Conservation (phyloP, 2,888 invertebrate species). For the Unio delphinus region DNA sequence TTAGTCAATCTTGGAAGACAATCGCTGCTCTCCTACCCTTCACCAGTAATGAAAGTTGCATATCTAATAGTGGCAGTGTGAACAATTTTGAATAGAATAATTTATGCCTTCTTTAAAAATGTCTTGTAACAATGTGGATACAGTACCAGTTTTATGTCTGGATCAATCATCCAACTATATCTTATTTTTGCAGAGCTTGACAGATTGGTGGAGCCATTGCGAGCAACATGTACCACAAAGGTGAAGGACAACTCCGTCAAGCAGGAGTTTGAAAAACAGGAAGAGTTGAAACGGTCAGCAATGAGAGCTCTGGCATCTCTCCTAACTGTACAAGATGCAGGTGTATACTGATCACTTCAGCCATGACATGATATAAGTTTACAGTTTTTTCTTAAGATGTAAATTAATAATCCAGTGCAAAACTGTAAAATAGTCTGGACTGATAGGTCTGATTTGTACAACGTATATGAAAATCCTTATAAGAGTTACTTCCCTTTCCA, state of each 20-base stretch:
- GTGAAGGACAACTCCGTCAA: constrained; percentile 99
- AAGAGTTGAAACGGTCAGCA: constrained; percentile 97
- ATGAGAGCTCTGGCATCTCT: constrained; percentile 96
- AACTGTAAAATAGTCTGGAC: no score
- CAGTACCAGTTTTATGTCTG: background rate
- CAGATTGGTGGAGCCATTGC: constrained; percentile 92
- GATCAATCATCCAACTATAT: background rate
- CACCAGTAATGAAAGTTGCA: no score
- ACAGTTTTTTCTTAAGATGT: no score
- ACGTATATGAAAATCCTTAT: no score
- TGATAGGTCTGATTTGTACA: no score
- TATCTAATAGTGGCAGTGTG: background rate
- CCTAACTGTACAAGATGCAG: constrained; percentile 86
- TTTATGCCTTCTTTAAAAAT: background rate
- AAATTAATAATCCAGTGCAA: no score
- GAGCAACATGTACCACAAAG: constrained; percentile 94
- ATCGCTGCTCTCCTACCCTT: no score
- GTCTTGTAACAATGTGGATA: background rate
- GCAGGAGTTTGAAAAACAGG: constrained; percentile 99
- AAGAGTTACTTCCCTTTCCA: no score
- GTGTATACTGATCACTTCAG: constrained; percentile 37
- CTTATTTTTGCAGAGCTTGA: constrained; percentile 82
- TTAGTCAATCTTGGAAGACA: no score
- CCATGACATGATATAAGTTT: no score
- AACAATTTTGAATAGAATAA: background rate